Evolutionary conservation across 2,888 invertebrate genomes (phyloP), one percentile per base, ranked within the genome.

Genomic region (Linnaemya vulpina): DNA sequence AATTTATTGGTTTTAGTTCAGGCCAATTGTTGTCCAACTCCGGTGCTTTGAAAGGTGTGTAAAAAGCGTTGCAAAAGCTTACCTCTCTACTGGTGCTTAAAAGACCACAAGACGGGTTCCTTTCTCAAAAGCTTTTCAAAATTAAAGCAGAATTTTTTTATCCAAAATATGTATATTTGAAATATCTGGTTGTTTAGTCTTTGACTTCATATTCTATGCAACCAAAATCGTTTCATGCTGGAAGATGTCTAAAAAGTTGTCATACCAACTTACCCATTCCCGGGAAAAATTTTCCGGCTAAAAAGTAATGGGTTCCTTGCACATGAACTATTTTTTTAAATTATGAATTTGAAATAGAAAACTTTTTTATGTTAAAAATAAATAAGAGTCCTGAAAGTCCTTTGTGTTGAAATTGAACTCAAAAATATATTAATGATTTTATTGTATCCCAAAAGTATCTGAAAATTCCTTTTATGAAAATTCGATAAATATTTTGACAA

Each of bases 51-150:
- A 62, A 70, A 78, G 78, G 30, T 78, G 40, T 63, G 1, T 78
- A 78, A 78, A 78, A 78, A 78, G 78, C 53, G 30, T 46, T 40
- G 9, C 5, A 40, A 20, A 15, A 35, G 13, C 78, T 78, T 78
- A 78, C 78, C 78, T 13, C n/a, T 78, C 35, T 35, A 40, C 3
- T 20, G 58, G 9, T 17, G 5, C 5, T 10, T 13, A 2, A 0
- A 13, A 25, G 43, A 10, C 15, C n/a, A 63, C 30, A 53, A 7
- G n/a, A 78, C 8, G 43, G 78, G 78, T 78, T 78, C 53, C 78
- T 78, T 78, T 78, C 43, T 35, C 3, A 9, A 38, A 22, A 35
- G 46, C 15, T 60, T 10, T 30, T 30, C 30, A 30, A 30, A 30
- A 30, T 30, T 4, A 9, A 65, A n/a, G 0, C 46, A 65, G 20